Evolutionary conservation across 2,888 invertebrate genomes (phyloP), one percentile per base, ranked within the genome.

Genomic region (Acanthosepion pharaonis): DNA sequence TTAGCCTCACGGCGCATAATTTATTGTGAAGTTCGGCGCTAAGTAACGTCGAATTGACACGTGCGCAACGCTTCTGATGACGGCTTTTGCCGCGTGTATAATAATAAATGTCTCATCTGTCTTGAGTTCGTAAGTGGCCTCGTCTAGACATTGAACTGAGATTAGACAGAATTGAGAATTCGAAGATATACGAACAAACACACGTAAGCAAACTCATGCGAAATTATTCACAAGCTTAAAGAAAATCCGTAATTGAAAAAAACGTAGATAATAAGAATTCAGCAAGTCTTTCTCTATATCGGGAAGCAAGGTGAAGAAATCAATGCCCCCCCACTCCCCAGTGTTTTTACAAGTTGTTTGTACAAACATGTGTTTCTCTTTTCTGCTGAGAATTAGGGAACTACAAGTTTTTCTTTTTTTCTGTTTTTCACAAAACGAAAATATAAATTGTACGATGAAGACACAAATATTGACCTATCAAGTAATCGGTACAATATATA

Each of bases 91-190:
- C 59, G 59, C 59, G n/a, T 78, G n/a, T 78, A 78, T 78, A 78
- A 78, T 78, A 78, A 78, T 78, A 78, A n/a, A 78, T 78, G 78
- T 78, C 78, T 78, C 78, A 78, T 78, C n/a, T 33, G 78, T 78
- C n/a, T 33, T n/a, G 33, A 78, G 18, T 78, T 78, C 78, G 8
- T 59, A 59, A 59, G 59, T 59, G 23, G 59, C 59, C 59, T 33
- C n/a, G 78, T 78, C 78, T 78, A 78, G 78, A 78, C 78, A 18
- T 15, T 15, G n/a, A n/a, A 23, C n/a, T n/a, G 78, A 78, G 78
- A 78, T 78, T 78, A 78, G n/a, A 78, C 78, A 78, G 78, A 78
- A 5, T 3, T 33, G n/a, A n/a, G 3, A n/a, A 33, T 33, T n/a
- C 78, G n/a, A 78, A 78, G 78, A n/a, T 11, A 78, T 18, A 33